These are phyloP conservation scores for Sebastes iracundus DNA, from an alignment of 2,797 vertebrate species.

Conservation along the genomic window DNA sequence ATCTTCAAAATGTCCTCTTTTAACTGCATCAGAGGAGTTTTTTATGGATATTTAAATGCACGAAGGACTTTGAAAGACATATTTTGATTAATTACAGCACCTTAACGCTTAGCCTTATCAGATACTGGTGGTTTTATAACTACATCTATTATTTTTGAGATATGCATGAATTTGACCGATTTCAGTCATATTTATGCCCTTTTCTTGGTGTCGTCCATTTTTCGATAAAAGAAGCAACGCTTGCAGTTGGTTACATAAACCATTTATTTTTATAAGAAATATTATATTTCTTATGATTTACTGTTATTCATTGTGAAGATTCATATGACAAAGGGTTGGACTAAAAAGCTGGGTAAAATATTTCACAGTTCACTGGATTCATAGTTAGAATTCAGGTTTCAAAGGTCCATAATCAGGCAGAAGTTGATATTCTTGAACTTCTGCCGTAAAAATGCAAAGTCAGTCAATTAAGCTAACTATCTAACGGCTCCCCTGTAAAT, in stretches of 20 bases:
- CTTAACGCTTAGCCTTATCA: neutral
- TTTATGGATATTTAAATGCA: neutral
- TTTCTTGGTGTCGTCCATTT: neutral
- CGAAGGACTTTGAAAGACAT: neutral
- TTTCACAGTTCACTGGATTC: neutral
- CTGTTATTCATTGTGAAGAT: neutral
- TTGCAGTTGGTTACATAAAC: neutral
- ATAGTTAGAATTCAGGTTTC: neutral
- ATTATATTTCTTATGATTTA: neutral
- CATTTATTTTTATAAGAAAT: neutral
- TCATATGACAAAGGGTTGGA: neutral
- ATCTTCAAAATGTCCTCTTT: neutral
- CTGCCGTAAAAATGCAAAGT: neutral
- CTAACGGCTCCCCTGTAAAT: constrained; percentile 10
- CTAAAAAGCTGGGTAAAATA: neutral
- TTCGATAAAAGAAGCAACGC: neutral
- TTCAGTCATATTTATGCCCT: neutral
- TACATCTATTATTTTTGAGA: neutral
- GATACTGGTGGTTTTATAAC: neutral
- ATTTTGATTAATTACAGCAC: neutral
- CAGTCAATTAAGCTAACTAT: neutral
- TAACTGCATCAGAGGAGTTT: neutral
- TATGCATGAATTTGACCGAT: neutral
- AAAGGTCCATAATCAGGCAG: neutral
- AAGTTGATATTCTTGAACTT: neutral